A percentile compares a stretch with the other conserved stretches of the same genome.
phyloP scores from a whole-genome alignment of 2,797 vertebrate species.

The Chaetodon trifasciatus region DNA sequence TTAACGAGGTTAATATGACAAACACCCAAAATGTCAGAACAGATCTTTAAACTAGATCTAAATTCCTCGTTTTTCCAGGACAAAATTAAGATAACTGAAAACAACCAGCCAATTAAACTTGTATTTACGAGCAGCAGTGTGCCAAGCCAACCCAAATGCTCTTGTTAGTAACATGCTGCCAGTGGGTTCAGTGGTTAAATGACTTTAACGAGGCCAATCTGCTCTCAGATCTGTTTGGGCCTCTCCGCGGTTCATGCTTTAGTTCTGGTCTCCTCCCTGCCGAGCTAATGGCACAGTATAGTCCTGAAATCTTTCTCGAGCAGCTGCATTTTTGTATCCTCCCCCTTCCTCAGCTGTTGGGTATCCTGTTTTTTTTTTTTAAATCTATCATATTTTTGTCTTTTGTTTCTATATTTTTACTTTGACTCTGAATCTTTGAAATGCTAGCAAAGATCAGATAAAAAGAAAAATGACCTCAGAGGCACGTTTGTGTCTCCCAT shows the following conservation, averaged over 20 bases:
- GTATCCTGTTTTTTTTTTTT: slow-evolving; percentile 22
- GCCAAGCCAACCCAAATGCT: background rate
- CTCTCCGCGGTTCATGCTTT: background rate
- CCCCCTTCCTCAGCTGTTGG: slow-evolving; percentile 10
- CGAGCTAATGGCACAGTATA: slow-evolving; percentile 10
- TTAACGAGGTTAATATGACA: background rate
- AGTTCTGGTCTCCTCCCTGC: background rate
- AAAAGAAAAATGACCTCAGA: background rate
- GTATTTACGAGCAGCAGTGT: background rate
- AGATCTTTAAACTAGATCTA: background rate
- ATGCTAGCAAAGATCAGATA: background rate
- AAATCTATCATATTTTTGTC: background rate
- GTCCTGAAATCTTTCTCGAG: slow-evolving; percentile 7
- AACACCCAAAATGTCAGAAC: background rate
- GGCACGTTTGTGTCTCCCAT: background rate
- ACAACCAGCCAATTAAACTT: background rate
- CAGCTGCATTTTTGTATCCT: slow-evolving; percentile 28
- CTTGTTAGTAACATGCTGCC: background rate
- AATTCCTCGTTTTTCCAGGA: background rate
- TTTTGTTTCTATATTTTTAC: slow-evolving; percentile 4
- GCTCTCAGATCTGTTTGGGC: slow-evolving; percentile 1
- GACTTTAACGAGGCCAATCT: background rate
- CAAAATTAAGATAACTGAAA: background rate
- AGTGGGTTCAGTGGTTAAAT: background rate
- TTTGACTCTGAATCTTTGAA: slow-evolving; percentile 1